Percentiles rank a stretch among this genome's conserved stretches.
phyloP scores from a whole-genome alignment of 2,888 invertebrate genomes.

The Drosophila pegasa region DNA sequence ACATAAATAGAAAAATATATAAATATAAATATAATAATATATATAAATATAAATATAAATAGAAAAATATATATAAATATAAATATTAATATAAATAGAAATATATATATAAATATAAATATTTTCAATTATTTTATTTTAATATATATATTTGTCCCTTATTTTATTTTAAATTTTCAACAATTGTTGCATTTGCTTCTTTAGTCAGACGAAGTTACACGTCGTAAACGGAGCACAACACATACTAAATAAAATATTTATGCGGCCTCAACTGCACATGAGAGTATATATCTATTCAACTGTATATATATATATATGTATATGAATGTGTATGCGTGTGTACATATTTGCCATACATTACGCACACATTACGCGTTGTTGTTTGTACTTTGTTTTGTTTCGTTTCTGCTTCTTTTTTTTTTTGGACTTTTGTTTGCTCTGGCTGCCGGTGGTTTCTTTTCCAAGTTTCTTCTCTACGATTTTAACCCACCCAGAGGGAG shows the following conservation, averaged over 20 bases:
- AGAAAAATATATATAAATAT: no score
- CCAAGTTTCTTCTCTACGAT: slow-evolving; percentile 15
- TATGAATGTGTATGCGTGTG: slow-evolving; percentile 37
- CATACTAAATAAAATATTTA: slow-evolving; percentile 78
- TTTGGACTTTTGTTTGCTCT: slow-evolving; percentile 31
- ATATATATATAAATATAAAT: no score
- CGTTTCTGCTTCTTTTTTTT: slow-evolving; percentile 29
- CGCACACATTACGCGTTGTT: slow-evolving; percentile 73
- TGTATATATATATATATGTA: slow-evolving; percentile 7
- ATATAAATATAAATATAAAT: no score
- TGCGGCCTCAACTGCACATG: slow-evolving; percentile 43
- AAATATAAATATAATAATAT: no score
- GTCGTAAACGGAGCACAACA: slow-evolving; percentile 73
- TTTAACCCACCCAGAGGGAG: slow-evolving; percentile 49
- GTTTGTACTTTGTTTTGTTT: slow-evolving; percentile 44
- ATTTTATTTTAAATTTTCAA: slow-evolving; percentile 1
- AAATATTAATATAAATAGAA: no score
- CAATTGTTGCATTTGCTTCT: slow-evolving; percentile 51
- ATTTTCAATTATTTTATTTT: no score
- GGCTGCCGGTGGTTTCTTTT: slow-evolving; percentile 29
- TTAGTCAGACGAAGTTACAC: slow-evolving; percentile 62
- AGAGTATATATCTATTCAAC: slow-evolving; percentile 4
- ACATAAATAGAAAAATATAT: no score
- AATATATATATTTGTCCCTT: not conserved
- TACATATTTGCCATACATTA: slow-evolving; percentile 76